Evolutionary conservation across 2,797 vertebrate genomes (phyloP).

Genomic region (Poecile montanus): DNA sequence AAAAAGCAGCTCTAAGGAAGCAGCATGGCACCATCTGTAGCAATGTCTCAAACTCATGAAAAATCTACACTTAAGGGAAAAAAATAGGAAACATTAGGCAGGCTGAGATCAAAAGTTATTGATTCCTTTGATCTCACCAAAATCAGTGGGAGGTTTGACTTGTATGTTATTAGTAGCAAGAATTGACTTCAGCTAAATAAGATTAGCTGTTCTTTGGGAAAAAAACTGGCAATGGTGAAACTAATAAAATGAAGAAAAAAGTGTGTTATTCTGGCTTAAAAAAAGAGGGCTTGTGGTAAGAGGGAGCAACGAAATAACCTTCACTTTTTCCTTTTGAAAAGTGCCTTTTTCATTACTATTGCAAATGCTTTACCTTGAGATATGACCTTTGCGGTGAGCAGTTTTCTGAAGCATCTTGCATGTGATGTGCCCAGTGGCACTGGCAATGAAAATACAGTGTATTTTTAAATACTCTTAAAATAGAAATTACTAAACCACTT

Average conservation of each 20-base stretch:
- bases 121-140: background rate
- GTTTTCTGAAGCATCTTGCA: background rate
- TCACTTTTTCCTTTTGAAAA: background rate
- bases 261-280: background rate
- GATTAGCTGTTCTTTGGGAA: background rate
- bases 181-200: background rate
- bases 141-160: background rate
- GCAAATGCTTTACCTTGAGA: background rate
- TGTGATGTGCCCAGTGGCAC: background rate
- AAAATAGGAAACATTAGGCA: background rate
- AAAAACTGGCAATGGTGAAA: background rate
- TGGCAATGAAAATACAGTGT: background rate
- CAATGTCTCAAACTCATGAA: background rate
- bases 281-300: background rate
- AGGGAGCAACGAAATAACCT: background rate
- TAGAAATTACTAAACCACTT: background rate
- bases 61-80: background rate
- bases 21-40: background rate
- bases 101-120: background rate
- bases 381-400: background rate
- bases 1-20: rapidly evolving
- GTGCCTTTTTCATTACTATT: background rate
- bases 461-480: background rate
- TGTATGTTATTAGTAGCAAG: background rate
- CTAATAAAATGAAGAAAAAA: background rate